Evolutionary conservation across 2,888 invertebrate genomes (phyloP).

Genomic region (Epinotia bilunana): DNA sequence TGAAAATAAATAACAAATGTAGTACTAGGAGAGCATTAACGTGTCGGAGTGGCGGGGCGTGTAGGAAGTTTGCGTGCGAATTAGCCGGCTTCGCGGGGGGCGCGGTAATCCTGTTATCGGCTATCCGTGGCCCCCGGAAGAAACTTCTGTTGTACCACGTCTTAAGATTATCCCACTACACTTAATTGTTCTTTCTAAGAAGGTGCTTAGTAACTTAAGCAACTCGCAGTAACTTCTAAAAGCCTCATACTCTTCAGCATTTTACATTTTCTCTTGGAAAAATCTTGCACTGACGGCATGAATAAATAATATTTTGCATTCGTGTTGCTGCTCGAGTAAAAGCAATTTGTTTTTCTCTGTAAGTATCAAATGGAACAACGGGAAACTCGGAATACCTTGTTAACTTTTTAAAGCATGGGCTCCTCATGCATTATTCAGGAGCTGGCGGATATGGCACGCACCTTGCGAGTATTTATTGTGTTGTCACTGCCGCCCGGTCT

Average conservation of each 20-base stretch:
- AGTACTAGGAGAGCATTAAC: conserved; percentile 59
- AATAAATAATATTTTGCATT: conserved; percentile 53
- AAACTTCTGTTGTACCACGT: conserved; percentile 60
- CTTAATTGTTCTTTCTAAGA: conserved; percentile 55
- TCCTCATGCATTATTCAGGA: conserved; percentile 78
- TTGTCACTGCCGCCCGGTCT: conserved; percentile 57
- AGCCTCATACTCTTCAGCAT: conserved; percentile 30
- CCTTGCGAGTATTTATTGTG: conserved; percentile 53
- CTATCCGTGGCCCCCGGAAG: conserved; percentile 64
- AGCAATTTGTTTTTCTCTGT: conserved; percentile 75
- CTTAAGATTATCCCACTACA: conserved; percentile 61
- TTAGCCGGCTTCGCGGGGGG: conserved; percentile 72
- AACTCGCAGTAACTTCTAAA: conserved; percentile 35
- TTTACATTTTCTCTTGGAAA: conserved; percentile 43
- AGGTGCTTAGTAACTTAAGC: conserved; percentile 37
- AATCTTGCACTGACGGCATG: conserved; percentile 44
- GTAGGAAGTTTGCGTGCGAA: conserved; percentile 75
- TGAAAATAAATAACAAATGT: conserved; percentile 39
- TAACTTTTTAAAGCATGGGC: conserved; percentile 81
- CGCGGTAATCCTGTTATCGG: conserved; percentile 78
- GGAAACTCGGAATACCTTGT: conserved; percentile 81
- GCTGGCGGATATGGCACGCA: conserved; percentile 54
- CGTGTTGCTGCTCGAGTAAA: conserved; percentile 57
- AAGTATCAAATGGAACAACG: conserved; percentile 74
- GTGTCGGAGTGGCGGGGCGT: conserved; percentile 60